Percentiles rank a stretch among this genome's conserved stretches.
Conservation (phyloP, 2,113 vertebrate genomes). For the Malaclemys terrapin region DNA sequence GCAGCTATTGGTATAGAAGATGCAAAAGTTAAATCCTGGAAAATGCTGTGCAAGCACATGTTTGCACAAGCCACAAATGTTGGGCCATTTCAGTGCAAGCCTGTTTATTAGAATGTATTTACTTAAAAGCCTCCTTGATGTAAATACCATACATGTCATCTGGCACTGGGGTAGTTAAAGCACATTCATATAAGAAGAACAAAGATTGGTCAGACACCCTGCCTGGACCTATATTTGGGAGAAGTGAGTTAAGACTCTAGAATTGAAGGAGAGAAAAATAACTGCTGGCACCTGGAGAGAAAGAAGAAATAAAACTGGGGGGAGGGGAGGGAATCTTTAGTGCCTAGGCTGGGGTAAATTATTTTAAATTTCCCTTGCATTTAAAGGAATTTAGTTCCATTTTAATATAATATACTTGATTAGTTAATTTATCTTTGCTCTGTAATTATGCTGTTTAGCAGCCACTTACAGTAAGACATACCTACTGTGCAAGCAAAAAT, state of each 20-base stretch:
- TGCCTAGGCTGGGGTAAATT: neutral
- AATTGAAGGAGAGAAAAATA: neutral
- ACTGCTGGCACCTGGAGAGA: neutral
- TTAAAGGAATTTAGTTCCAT: neutral
- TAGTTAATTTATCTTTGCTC: neutral
- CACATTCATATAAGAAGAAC: neutral
- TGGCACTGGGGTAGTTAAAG: neutral
- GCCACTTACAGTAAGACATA: neutral
- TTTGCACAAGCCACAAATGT: too few relatives aligned
- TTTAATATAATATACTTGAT: neutral
- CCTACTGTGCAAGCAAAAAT: neutral
- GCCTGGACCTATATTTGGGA: too few relatives aligned
- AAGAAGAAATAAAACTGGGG: neutral
- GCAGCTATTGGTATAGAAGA: neutral
- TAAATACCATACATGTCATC: neutral
- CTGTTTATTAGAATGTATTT: neutral
- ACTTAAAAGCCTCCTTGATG: neutral
- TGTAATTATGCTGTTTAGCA: slow-evolving; percentile 2
- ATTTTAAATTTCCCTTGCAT: neutral
- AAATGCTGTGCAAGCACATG: neutral
- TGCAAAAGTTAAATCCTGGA: neutral
- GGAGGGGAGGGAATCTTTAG: neutral
- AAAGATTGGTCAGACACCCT: neutral
- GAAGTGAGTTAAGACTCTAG: too few relatives aligned
- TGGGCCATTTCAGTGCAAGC: neutral